These are phyloP conservation scores for Aplocera efformata DNA, from an alignment of 2,888 invertebrate genomes.

Conservation along the genomic window DNA sequence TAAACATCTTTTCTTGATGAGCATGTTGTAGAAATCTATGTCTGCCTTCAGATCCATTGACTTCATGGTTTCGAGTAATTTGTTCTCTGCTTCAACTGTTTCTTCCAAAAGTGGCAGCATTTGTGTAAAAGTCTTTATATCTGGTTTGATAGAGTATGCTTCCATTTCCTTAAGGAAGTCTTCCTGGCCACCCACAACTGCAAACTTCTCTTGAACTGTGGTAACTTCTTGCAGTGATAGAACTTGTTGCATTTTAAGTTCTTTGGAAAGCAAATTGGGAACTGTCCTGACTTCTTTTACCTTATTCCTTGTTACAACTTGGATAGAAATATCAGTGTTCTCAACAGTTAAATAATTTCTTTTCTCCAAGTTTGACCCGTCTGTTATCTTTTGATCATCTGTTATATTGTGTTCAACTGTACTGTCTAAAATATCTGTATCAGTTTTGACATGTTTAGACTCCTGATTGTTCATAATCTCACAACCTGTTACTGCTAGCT, in stretches of 20 bases:
- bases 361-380: background rate
- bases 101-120: conserved; percentile 87
- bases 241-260: conserved; percentile 82
- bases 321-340: conserved; percentile 30
- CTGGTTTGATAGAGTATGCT: conserved; percentile 82
- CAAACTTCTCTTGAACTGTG: conserved; percentile 83
- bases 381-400: background rate
- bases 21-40: conserved; percentile 90
- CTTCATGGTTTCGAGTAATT: conserved; percentile 83
- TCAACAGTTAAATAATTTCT: conserved; percentile 18
- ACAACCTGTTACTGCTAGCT: background rate
- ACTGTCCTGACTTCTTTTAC: conserved; percentile 43
- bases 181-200: conserved; percentile 88
- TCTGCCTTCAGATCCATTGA: conserved; percentile 83
- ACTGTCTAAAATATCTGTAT: background rate
- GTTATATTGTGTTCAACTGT: too few relatives aligned
- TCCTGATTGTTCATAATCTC: background rate
- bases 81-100: conserved; percentile 83
- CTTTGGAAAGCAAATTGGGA: conserved; percentile 84
- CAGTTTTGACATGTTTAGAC: background rate
- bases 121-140: conserved; percentile 89
- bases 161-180: conserved; percentile 90
- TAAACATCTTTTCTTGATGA: conserved; percentile 89
- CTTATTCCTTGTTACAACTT: conserved; percentile 33
- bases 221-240: conserved; percentile 79